Evolutionary conservation across 2,888 invertebrate genomes (phyloP), one percentile per base, ranked within the genome.

Genomic region (Sphaerophoria taeniata): DNA sequence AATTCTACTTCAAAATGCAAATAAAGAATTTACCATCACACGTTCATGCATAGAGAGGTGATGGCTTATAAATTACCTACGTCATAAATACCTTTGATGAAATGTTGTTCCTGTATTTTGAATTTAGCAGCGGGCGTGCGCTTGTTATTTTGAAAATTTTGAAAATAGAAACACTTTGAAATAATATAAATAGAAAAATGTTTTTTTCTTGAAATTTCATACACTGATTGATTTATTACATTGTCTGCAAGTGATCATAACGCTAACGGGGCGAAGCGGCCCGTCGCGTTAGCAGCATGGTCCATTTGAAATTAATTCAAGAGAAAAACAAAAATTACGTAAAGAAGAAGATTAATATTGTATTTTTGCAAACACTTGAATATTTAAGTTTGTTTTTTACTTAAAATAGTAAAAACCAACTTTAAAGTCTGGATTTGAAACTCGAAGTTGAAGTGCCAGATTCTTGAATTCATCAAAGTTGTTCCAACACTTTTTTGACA

Each of bases 1-100:
- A 67, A 53, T 53, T 53, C 51, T 67, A 53, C 39, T 53, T 67
- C 39, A 67, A 73, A 33, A 65, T 78, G 78, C 78, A 78, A 67
- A 72, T 43, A 12, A 61, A 73, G n/a, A 53, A 61, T 61, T 53
- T 24, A 51, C 36, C 43, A 31, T 43, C 43, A 43, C 36, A 36
- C 6, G n/a, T 33, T 47, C 11, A 60, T 60, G 60, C 76, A 69
- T 24, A 36, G 45, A 63, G 61, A 65, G 65, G 71, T 71, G 71
- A 24, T 24, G 24, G 33, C 51, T 72, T 31, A 39, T 65, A 72
- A 65, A 78, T 65, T 78, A 72, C 33, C 31, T n/a, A 49, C 71
- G 58, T 78, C 78, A 78, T 72, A 72, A 49, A 61, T 61, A 45
- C 31, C 33, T 39, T 43, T 67, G 24, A 53, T 63, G 39, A 67